Evolutionary conservation across 2,888 invertebrate genomes (phyloP).

Genomic region (Aplocera efformata): DNA sequence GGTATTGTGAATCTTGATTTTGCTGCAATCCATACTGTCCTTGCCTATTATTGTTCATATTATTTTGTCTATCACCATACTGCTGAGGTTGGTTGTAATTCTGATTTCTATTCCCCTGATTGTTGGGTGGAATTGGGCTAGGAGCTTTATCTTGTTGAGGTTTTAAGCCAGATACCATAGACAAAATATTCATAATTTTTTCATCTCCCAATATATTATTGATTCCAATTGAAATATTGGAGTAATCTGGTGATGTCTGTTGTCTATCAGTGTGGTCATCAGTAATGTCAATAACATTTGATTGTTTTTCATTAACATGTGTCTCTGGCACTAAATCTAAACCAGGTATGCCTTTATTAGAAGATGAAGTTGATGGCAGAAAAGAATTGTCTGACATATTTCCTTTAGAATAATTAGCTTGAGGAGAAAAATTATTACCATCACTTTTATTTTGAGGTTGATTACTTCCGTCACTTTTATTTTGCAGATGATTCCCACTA

Average conservation of each 20-base stretch:
- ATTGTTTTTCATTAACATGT: constrained; percentile 34
- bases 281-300: constrained; percentile 60
- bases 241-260: constrained; percentile 65
- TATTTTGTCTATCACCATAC: constrained; percentile 40
- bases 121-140: constrained; percentile 15
- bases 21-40: constrained; percentile 34
- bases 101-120: constrained; percentile 45
- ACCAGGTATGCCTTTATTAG: constrained; percentile 84
- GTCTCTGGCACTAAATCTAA: constrained; percentile 83
- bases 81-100: constrained; percentile 39
- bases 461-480: no score
- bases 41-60: constrained; percentile 37
- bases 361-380: constrained; percentile 48
- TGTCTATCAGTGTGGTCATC: constrained; percentile 36
- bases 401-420: constrained; percentile 21
- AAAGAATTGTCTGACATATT: constrained; percentile 42
- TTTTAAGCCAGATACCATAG: constrained; percentile 52
- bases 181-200: constrained; percentile 82
- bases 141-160: constrained; percentile 11
- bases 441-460: constrained; percentile 1
- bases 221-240: constrained; percentile 82
- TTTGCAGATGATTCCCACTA: constrained; percentile 29
- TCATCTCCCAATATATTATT: constrained; percentile 82
- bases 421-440: constrained; percentile 21
- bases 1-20: constrained; percentile 34